These are phyloP conservation scores for Chaetura pelagica DNA, from an alignment of 2,113 vertebrate genomes.

Conservation along the genomic window DNA sequence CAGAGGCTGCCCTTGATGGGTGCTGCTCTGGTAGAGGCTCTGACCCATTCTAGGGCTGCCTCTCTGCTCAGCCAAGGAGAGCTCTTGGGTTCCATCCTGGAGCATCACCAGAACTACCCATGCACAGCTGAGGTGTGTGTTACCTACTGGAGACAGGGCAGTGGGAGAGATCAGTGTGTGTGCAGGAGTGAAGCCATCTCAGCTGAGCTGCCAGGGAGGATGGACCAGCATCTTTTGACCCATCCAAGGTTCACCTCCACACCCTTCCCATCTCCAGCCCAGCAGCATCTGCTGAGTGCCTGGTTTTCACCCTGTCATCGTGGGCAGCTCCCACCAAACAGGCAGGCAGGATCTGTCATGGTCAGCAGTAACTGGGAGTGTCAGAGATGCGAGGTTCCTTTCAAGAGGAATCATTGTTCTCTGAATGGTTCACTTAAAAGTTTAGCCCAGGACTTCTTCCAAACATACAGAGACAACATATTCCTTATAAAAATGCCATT, in stretches of 20 bases:
- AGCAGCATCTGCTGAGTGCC: not conserved
- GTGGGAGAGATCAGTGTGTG: rapidly evolving
- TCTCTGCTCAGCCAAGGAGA: not conserved
- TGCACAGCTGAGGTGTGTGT: rapidly evolving
- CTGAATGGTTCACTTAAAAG: not conserved
- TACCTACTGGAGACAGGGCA: not conserved
- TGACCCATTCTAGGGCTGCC: not conserved
- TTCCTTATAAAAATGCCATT: not conserved
- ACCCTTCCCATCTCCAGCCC: not conserved
- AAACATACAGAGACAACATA: not conserved
- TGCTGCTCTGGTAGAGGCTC: not conserved
- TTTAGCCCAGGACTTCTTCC: not conserved
- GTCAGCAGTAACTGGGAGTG: not conserved
- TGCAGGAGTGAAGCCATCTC: rapidly evolving
- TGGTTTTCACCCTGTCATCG: not conserved
- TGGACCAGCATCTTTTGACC: not conserved
- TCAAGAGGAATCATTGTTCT: not conserved
- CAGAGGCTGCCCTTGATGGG: not conserved
- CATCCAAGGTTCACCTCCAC: not conserved
- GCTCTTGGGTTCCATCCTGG: not conserved
- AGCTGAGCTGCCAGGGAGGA: not conserved
- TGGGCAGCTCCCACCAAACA: not conserved
- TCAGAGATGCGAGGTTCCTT: not conserved
- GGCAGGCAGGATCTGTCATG: not conserved
- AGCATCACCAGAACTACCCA: not conserved